Evolutionary conservation across 2,888 invertebrate species (phyloP), one percentile per base, ranked within the genome.

Genomic region (Aricia artaxerxes): DNA sequence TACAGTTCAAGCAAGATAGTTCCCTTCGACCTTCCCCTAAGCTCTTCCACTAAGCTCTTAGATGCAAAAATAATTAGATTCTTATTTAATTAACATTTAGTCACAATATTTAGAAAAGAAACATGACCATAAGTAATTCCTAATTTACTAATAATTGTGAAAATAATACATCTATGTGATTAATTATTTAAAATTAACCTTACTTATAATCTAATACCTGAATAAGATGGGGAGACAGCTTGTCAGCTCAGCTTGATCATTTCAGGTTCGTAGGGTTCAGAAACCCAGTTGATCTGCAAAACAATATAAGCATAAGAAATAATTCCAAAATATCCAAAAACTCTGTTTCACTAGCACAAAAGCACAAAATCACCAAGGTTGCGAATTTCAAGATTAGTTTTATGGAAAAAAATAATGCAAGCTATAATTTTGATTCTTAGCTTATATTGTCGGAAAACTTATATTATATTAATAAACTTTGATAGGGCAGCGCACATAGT

Each of bases 121-220:
- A 69, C 35, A 69, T 16, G 35, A 13, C 31, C 64, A 69, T 69
- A 69, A 69, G 69, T 69, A 16, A 38, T 13, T 69, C 35, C 69
- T 69, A 35, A 35, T 69, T 35, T 35, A 69, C 76, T 57, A 53
- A 35, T 35, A 31, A 75, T 75, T 69, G 31, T 53, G 13, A 75
- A 76, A 57, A 35, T 53, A 53, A 76, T 76, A 76, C 76, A 76
- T 76, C 57, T 76, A 76, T 76, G 76, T 53, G 53, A 57, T 53
- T 57, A 76, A 57, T 53, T 57, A 76, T 35, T 57, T 35, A 35
- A 35, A 53, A 53, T 76, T 53, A 76, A 76, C 57, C 35, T 76
- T 76, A 76, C 76, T 57, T 76, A 76, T 81, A 88, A 86, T 85
- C 85, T 91, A 92, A 92, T 94, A 94, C 94, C 94, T 94, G 88